Conservation (phyloP, 2,888 invertebrate species). For the Nomada fucata region DNA sequence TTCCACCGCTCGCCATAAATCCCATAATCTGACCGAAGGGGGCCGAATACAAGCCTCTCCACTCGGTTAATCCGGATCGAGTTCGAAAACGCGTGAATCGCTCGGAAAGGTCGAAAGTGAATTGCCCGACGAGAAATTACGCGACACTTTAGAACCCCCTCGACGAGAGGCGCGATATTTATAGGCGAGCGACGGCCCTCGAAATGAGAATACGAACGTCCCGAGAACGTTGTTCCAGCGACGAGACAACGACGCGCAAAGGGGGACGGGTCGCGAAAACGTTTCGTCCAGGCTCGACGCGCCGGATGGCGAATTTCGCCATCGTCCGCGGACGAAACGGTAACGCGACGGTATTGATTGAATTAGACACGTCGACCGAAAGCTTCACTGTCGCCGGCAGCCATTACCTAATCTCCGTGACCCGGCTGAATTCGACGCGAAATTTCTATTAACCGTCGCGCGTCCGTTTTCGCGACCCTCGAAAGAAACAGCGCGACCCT, state of each 20-base stretch:
- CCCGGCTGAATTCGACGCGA: slow-evolving; percentile 18
- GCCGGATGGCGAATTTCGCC: neutral
- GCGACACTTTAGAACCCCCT: neutral
- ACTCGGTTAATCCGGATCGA: no score
- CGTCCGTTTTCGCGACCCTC: neutral
- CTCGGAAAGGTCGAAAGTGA: no score
- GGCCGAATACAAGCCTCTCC: no score
- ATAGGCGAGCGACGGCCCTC: no score
- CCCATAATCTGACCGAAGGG: no score
- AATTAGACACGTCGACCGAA: slow-evolving; percentile 42
- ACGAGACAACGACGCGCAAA: neutral
- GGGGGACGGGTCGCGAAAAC: neutral
- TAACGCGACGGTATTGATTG: slow-evolving; percentile 52
- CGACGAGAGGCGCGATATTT: no score
- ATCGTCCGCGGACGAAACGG: slow-evolving; percentile 8
- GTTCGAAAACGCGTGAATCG: no score
- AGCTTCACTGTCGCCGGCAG: slow-evolving; percentile 45
- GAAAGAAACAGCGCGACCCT: no score
- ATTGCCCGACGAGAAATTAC: neutral
- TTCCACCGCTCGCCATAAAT: no score
- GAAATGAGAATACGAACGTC: no score
- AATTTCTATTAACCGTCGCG: slow-evolving; percentile 20
- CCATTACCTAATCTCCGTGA: slow-evolving; percentile 48
- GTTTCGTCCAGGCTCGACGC: slow-evolving; percentile 6
- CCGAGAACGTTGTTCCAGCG: neutral